Conservation (phyloP, 2,888 invertebrate species). For the Zelleria hepariella region DNA sequence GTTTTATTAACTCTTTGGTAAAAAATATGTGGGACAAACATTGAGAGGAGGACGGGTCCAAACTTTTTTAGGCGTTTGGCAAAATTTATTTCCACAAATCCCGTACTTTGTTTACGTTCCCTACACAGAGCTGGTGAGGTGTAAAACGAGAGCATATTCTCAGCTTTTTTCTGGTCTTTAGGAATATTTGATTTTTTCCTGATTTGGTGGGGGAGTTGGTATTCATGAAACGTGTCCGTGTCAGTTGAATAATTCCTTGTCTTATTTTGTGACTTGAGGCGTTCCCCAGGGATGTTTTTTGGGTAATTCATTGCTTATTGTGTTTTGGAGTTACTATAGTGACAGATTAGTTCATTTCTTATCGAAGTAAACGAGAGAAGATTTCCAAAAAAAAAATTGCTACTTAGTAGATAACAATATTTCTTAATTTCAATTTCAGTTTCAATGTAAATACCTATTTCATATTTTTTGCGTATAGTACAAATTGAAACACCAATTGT, state of each 20-base stretch:
- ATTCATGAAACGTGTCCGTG: background rate
- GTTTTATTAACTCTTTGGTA: no score
- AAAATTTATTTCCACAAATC: background rate
- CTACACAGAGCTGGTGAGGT: background rate
- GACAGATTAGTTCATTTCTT: no score
- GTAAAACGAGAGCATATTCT: background rate
- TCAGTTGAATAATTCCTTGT: background rate
- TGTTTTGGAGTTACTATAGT: background rate
- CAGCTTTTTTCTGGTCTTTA: background rate
- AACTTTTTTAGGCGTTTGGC: no score
- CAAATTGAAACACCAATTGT: no score
- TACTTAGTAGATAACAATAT: no score
- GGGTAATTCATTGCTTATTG: background rate
- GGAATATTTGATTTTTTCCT: background rate
- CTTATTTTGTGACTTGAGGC: background rate
- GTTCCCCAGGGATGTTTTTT: background rate
- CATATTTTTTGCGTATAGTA: no score
- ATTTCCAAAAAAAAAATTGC: no score
- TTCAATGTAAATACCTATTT: no score
- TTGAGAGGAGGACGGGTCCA: no score
- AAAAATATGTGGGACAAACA: no score
- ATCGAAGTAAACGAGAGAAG: no score
- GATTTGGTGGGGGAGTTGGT: background rate
- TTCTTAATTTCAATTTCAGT: no score
- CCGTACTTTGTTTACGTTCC: background rate